Evolutionary conservation across 2,113 vertebrate species (phyloP).

Genomic region (Hiodon tergisus): DNA sequence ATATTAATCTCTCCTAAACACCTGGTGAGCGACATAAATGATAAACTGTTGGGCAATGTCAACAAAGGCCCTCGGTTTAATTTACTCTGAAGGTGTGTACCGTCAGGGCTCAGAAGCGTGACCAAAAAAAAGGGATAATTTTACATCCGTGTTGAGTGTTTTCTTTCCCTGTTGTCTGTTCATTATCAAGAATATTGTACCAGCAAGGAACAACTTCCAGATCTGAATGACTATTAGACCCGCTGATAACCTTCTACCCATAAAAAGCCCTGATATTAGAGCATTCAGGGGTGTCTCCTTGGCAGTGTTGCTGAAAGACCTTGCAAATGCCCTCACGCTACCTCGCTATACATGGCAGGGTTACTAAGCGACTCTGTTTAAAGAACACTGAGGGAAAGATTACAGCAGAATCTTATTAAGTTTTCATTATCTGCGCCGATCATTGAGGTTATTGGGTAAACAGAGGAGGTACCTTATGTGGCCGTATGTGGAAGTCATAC

Average conservation of each 20-base stretch:
- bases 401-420: conserved; percentile 49
- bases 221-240: conserved; percentile 33
- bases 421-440: conserved; percentile 47
- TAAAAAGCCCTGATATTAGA: neutral
- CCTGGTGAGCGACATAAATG: neutral
- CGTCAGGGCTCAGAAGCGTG: neutral
- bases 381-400: conserved; percentile 33
- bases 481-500: conserved; percentile 28
- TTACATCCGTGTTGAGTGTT: neutral
- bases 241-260: neutral
- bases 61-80: neutral
- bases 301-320: conserved; percentile 32
- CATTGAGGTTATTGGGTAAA: conserved; percentile 55
- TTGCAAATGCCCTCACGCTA: neutral
- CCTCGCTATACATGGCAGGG: neutral
- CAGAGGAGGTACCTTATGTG: conserved; percentile 31
- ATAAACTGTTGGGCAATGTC: neutral
- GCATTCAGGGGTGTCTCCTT: neutral
- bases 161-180: neutral
- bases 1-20: neutral
- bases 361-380: conserved; percentile 13
- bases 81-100: neutral
- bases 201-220: conserved; percentile 20
- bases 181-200: neutral
- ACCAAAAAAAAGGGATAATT: neutral